Conservation (phyloP, 2,888 invertebrate genomes). For the Acanthosepion lycidas region DNA sequence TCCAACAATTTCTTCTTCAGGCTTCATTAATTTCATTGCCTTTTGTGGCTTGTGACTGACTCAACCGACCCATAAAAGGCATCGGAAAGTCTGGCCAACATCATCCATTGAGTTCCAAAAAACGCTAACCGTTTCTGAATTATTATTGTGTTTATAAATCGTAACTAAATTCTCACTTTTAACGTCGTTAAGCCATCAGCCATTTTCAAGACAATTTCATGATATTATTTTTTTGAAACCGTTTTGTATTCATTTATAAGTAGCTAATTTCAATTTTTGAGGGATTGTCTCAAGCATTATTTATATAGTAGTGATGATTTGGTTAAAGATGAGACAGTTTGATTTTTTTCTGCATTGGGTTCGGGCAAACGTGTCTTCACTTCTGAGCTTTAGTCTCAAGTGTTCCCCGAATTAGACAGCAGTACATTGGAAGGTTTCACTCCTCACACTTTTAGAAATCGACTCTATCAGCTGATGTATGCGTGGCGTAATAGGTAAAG, state of each 20-base stretch:
- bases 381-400: no score
- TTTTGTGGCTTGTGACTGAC: not conserved
- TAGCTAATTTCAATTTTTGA: not conserved
- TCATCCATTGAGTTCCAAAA: not conserved
- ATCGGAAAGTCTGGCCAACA: not conserved
- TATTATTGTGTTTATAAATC: not conserved
- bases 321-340: no score
- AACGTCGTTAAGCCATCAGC: not conserved
- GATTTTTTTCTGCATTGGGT: no score
- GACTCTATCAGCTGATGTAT: no score
- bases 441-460: no score
- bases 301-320: no score
- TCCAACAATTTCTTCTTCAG: not conserved
- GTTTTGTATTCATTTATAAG: not conserved
- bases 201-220: not conserved
- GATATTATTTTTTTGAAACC: not conserved
- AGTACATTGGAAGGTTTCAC: no score
- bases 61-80: not conserved
- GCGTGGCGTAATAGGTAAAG: no score
- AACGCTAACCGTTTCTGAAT: not conserved
- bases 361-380: no score
- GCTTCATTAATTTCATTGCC: constrained; percentile 10
- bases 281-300: not conserved
- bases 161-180: not conserved
- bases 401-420: no score